These are phyloP conservation scores for Macquaria australasica DNA, from an alignment of 2,113 vertebrate species.

Conservation along the genomic window DNA sequence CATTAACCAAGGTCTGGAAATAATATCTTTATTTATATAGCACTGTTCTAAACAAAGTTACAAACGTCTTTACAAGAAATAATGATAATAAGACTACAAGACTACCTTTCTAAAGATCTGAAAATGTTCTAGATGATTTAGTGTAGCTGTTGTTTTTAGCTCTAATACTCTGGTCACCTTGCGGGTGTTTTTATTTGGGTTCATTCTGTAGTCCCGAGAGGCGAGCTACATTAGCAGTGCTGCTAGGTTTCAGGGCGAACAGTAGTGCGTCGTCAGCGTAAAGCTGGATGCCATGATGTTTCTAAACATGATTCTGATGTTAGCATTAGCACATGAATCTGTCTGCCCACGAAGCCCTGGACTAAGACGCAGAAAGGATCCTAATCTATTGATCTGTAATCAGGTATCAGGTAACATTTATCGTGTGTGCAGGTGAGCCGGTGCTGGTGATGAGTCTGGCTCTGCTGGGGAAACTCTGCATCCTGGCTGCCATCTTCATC, in stretches of 20 bases:
- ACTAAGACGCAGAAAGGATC: background rate
- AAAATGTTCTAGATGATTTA: too few relatives aligned
- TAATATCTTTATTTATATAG: too few relatives aligned
- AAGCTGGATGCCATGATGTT: background rate
- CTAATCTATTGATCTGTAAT: background rate
- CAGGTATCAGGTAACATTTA: background rate
- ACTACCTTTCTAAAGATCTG: too few relatives aligned
- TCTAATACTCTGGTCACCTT: too few relatives aligned
- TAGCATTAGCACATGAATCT: background rate
- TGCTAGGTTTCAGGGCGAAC: background rate
- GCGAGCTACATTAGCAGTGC: background rate
- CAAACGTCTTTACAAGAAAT: too few relatives aligned
- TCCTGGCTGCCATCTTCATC: conserved; percentile 76
- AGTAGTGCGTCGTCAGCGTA: background rate
- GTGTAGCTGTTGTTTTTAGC: too few relatives aligned
- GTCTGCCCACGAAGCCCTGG: background rate
- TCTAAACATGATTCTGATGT: background rate
- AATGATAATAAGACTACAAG: too few relatives aligned
- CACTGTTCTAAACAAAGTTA: too few relatives aligned
- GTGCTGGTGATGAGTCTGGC: conserved; percentile 80
- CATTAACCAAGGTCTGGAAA: too few relatives aligned
- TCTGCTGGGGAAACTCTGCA: conserved; percentile 83
- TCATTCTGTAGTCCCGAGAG: too few relatives aligned
- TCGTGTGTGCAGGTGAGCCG: conserved; percentile 62
- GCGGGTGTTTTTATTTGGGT: too few relatives aligned